Evolutionary conservation across 2,888 invertebrate genomes (phyloP).

Genomic region (Cataglyphis livida): DNA sequence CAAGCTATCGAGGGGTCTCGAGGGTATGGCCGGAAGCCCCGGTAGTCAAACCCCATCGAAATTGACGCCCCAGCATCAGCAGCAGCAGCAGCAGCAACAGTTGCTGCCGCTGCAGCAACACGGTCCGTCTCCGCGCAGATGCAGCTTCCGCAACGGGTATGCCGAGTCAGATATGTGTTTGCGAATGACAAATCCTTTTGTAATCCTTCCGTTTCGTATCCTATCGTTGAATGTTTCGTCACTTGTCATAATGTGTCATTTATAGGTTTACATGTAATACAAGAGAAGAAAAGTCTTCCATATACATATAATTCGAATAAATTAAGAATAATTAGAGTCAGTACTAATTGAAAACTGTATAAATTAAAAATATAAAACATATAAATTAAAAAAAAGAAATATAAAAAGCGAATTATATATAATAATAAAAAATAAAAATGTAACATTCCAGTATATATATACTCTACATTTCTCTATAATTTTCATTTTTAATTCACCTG

Average conservation of each 20-base stretch:
- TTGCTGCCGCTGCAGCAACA: constrained; percentile 63
- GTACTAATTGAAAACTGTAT: neutral
- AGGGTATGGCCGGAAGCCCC: constrained; percentile 88
- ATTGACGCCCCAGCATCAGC: constrained; percentile 74
- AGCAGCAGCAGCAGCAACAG: constrained; percentile 69
- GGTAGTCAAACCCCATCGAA: constrained; percentile 66
- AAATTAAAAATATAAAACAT: neutral
- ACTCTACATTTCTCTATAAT: neutral
- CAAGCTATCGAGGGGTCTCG: constrained; percentile 92
- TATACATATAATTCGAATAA: neutral
- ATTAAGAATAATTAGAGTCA: neutral
- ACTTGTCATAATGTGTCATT: neutral
- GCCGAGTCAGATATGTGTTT: constrained; percentile 26
- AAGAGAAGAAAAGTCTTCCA: neutral
- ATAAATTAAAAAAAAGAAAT: neutral
- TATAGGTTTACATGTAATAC: neutral
- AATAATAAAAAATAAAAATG: neutral
- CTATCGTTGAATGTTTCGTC: neutral
- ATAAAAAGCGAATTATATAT: neutral
- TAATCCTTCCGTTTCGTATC: neutral
- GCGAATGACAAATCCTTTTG: neutral
- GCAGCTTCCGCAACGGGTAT: constrained; percentile 79
- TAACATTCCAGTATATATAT: too few relatives aligned
- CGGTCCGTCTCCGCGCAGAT: constrained; percentile 69
- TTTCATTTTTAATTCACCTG: neutral